These are phyloP conservation scores for Ophiodon elongatus DNA, from an alignment of 2,113 vertebrate genomes.

Conservation along the genomic window DNA sequence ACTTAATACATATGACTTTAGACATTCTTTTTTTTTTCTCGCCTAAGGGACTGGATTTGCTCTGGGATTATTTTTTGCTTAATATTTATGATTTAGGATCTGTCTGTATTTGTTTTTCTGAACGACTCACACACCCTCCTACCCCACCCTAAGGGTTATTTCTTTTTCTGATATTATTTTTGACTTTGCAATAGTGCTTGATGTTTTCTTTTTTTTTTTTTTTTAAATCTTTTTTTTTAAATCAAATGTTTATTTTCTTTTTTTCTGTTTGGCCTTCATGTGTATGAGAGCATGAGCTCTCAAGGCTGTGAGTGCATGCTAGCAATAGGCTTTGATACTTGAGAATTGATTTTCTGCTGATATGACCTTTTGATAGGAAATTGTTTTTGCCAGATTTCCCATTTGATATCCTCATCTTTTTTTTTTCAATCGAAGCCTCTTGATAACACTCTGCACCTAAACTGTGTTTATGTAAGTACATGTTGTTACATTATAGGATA, in stretches of 20 bases:
- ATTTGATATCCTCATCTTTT: slow-evolving; percentile 59
- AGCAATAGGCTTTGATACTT: slow-evolving; percentile 61
- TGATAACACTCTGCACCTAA: neutral
- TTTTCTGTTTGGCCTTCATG: slow-evolving; percentile 33
- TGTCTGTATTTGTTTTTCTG: slow-evolving; percentile 32
- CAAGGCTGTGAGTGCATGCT: slow-evolving; percentile 6
- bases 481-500: neutral
- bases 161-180: slow-evolving; percentile 20
- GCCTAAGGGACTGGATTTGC: slow-evolving; percentile 17
- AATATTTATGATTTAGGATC: slow-evolving; percentile 45
- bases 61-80: slow-evolving; percentile 18
- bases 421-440: neutral
- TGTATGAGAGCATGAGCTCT: neutral
- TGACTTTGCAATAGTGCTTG: neutral
- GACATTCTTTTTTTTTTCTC: slow-evolving; percentile 7
- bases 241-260: slow-evolving; percentile 30
- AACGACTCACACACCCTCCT: neutral
- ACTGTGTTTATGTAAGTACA: neutral
- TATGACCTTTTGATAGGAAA: slow-evolving; percentile 71
- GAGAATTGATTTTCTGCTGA: slow-evolving; percentile 56
- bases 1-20: neutral
- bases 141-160: neutral
- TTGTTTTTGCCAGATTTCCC: slow-evolving; percentile 52
- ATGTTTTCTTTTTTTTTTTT: slow-evolving; percentile 8
- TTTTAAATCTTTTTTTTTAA: slow-evolving; percentile 30